These are phyloP conservation scores for Hirtodrosophila cameraria DNA, from an alignment of 2,888 invertebrate species.

Conservation along the genomic window DNA sequence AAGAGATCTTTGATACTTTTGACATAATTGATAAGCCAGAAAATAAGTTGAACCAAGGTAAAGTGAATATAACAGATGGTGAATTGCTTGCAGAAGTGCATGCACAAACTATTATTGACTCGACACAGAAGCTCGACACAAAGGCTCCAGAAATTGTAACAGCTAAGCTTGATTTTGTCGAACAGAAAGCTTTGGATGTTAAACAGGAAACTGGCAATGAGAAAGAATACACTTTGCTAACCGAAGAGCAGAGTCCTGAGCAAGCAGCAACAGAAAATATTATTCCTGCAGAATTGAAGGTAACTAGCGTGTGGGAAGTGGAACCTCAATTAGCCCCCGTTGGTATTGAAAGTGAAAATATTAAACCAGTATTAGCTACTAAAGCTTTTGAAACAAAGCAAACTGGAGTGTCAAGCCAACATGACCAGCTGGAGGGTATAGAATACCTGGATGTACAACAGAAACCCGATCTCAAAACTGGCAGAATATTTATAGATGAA, in stretches of 20 bases:
- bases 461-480: conserved; percentile 43
- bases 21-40: conserved; percentile 33
- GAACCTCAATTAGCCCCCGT: conserved; percentile 84
- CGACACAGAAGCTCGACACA: conserved; percentile 84
- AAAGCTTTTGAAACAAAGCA: conserved; percentile 82
- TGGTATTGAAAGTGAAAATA: conserved; percentile 53
- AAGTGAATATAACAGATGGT: conserved; percentile 85
- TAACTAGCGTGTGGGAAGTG: conserved; percentile 83
- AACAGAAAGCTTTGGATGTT: conserved; percentile 87
- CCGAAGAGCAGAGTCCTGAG: conserved; percentile 75
- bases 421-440: conserved; percentile 63
- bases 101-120: conserved; percentile 87
- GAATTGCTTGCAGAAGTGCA: conserved; percentile 87
- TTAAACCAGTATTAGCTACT: conserved; percentile 79
- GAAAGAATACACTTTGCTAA: conserved; percentile 86
- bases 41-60: conserved; percentile 83
- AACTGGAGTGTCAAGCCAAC: conserved; percentile 56
- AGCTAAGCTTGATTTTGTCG: conserved; percentile 58
- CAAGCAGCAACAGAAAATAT: conserved; percentile 62
- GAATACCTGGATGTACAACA: conserved; percentile 26
- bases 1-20: conserved; percentile 86
- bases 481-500: conserved; percentile 30
- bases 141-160: conserved; percentile 24
- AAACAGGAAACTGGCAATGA: conserved; percentile 88
- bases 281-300: conserved; percentile 84